Conservation (phyloP, 2,888 invertebrate species). For the Hirtodrosophila duncani region DNA sequence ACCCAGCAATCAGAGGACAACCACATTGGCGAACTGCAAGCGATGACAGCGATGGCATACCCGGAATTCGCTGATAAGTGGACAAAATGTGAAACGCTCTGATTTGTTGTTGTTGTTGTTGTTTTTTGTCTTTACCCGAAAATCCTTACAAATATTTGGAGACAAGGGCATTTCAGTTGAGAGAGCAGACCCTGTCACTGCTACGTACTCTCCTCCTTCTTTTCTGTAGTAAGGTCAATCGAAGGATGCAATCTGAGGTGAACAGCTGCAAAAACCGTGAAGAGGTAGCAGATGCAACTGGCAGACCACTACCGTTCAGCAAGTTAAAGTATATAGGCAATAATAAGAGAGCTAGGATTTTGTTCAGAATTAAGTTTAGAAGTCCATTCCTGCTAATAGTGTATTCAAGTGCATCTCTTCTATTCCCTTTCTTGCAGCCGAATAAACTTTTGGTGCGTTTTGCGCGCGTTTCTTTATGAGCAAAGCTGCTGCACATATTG, state of each 20-base stretch:
- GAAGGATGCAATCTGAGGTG: slow-evolving; percentile 37
- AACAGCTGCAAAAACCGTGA: slow-evolving; percentile 28
- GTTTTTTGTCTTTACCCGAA: slow-evolving; percentile 1
- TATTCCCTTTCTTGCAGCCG: slow-evolving; percentile 9
- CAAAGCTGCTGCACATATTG: neutral
- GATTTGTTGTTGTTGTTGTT: slow-evolving; percentile 16
- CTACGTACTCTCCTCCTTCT: no score
- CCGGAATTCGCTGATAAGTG: slow-evolving; percentile 47
- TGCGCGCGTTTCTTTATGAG: slow-evolving; percentile 20
- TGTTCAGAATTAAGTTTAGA: no score
- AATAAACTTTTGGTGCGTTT: neutral
- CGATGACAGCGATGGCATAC: slow-evolving; percentile 25
- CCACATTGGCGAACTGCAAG: neutral
- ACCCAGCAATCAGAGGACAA: slow-evolving; percentile 5
- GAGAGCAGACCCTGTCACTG: no score
- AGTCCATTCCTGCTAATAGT: no score
- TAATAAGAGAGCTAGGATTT: no score
- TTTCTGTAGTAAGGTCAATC: slow-evolving; percentile 43
- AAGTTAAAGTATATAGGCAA: no score
- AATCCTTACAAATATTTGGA: slow-evolving; percentile 47
- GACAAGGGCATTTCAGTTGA: slow-evolving; percentile 40
- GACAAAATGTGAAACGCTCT: slow-evolving; percentile 41
- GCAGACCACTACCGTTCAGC: no score
- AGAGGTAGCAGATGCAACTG: slow-evolving; percentile 22
- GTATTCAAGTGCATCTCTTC: no score